Evolutionary conservation across 1,140 invertebrate species (phyloP).

Genomic region (Lerema accius): DNA sequence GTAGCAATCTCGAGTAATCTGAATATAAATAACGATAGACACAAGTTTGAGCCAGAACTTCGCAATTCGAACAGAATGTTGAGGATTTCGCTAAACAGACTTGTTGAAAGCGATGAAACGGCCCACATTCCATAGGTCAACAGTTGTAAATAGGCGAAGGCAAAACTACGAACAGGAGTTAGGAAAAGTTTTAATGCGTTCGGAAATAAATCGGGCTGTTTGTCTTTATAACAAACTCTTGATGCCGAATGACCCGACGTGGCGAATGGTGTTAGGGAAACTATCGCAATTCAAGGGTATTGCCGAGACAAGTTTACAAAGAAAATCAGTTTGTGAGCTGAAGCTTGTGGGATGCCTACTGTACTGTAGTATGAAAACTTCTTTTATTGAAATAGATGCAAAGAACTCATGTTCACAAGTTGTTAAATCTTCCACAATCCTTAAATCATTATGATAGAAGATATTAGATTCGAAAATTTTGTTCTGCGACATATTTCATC

Average conservation of each 20-base stretch:
- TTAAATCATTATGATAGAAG: too few relatives aligned
- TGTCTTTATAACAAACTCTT: constrained; percentile 64
- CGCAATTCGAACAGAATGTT: constrained; percentile 2
- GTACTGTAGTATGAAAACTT: background rate
- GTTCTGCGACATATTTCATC: too few relatives aligned
- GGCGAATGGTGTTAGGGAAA: constrained; percentile 37
- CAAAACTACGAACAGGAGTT: constrained; percentile 35
- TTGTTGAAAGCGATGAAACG: constrained; percentile 30
- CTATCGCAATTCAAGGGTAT: constrained; percentile 42
- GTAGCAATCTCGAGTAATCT: background rate
- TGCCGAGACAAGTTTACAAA: constrained; percentile 34
- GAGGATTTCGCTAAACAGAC: constrained; percentile 3
- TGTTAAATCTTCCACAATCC: too few relatives aligned
- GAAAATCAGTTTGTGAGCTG: constrained; percentile 4
- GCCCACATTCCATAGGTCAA: constrained; percentile 40
- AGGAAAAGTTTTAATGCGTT: constrained; percentile 68
- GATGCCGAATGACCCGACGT: constrained; percentile 44
- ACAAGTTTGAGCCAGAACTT: background rate
- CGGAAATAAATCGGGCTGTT: constrained; percentile 71
- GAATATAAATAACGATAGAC: background rate
- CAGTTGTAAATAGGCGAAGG: constrained; percentile 48
- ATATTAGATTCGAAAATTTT: too few relatives aligned
- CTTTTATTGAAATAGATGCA: background rate
- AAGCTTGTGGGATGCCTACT: constrained; percentile 6
- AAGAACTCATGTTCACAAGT: background rate